Percentiles rank a stretch among this genome's conserved stretches.
phyloP scores from a whole-genome alignment of 2,888 invertebrate species.

The Tenthredo amoena region DNA sequence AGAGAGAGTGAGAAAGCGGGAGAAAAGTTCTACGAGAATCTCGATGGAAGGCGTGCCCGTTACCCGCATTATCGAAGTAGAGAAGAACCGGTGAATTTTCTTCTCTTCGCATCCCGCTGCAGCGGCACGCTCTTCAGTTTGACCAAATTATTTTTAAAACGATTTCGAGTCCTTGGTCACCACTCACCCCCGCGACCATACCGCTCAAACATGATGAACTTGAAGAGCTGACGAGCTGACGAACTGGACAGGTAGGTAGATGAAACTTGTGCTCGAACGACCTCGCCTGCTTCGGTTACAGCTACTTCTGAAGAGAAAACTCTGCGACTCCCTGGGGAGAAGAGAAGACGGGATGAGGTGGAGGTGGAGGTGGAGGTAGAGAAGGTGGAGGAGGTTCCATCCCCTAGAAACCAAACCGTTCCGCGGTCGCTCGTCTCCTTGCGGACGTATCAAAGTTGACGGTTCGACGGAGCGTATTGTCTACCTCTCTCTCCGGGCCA shows the following conservation, averaged over 20 bases:
- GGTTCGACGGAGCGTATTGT: slow-evolving; percentile 52
- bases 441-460: slow-evolving; percentile 51
- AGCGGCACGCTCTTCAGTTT: slow-evolving; percentile 40
- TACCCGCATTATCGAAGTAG: slow-evolving; percentile 61
- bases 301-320: slow-evolving; percentile 20
- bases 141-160: slow-evolving; percentile 54
- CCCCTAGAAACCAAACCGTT: slow-evolving; percentile 14
- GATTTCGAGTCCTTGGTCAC: slow-evolving; percentile 7
- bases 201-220: background rate
- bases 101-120: background rate
- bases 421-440: slow-evolving; percentile 12
- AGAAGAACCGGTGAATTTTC: slow-evolving; percentile 42
- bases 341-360: slow-evolving; percentile 1
- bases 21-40: background rate
- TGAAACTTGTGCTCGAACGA: slow-evolving; percentile 52
- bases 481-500: background rate
- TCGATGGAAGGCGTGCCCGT: slow-evolving; percentile 60
- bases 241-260: slow-evolving; percentile 52
- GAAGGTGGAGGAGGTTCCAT: slow-evolving; percentile 10
- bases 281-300: slow-evolving; percentile 38
- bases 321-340: slow-evolving; percentile 48
- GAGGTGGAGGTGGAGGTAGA: background rate
- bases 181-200: background rate
- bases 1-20: background rate
- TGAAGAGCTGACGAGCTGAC: slow-evolving; percentile 27